Evolutionary conservation across 1,140 invertebrate species (phyloP), one percentile per base, ranked within the genome.

Genomic region (Carcinoscorpius rotundicauda): DNA sequence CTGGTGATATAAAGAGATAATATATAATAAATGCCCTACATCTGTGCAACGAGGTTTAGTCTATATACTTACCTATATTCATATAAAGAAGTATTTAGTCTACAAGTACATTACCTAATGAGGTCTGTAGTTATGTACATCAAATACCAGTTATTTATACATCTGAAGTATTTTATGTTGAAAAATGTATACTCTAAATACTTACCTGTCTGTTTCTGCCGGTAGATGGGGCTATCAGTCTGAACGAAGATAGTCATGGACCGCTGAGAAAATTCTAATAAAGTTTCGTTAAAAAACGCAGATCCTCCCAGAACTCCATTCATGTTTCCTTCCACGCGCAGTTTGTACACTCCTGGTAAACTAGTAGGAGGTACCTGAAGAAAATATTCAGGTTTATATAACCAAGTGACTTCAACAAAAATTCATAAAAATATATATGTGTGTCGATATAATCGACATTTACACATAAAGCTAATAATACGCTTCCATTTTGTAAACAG

Each of bases 181-280:
- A 29, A 29, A 29, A 29, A 4, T 6, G 6, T 10, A 11, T 6
- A 57, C n/a, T 52, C 5, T 3, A 11, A 56, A 62, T n/a, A 66
- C 73, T 73, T 76, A 88, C 87, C 85, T 53, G 83, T 89, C 75
- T 97, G 88, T 3, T 90, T 86, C 76, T 96, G 93, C 83, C 88
- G 95, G 73, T 97, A 98, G 0, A 96, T 84, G 0, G 93, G 93
- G 75, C 96, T 96, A 74, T 98, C 92, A 63, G 91, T 86, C 77
- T 97, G 93, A 70, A 98, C 88, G 71, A 97, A 93, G 68, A 97
- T 91, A 0, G 93, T 93, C 87, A 94, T 92, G 5, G 91, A 92
- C n/a, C 89, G 77, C 71, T 88, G 87, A 0, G 87, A 91, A 73
- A 93, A 94, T 6, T 80, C 79, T 6, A 95, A 76, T 66, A 82